Base-by-base conservation (phyloP, 2,888 invertebrate species). In the Glyphotaelius pellucidus region DNA sequence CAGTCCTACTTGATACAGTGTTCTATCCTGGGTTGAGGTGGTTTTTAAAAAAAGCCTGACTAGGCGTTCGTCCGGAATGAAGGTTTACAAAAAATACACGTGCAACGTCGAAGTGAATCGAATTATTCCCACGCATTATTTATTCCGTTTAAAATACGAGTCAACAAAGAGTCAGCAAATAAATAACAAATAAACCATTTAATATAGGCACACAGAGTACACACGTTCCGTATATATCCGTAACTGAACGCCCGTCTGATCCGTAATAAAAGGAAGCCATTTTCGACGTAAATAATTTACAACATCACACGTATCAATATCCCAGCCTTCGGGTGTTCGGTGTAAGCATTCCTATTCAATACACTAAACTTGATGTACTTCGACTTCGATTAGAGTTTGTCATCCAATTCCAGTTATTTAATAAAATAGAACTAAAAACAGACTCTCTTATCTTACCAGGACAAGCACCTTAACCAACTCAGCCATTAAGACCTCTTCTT, bases 211-310 rank as follows among this genome's bases (percentile, higher is more conserved):
- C 5, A 42, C 42, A 11, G 42, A 14, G 47, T 47, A 47, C 67
- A 67, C 67, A 67, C 67, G 25, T 67, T 25, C 67, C 25, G 9
- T 25, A n/a, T 25, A 67, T 67, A 67, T 67, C 67, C n/a, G 25
- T n/a, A 67, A 67, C 67, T n/a, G 67, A 67, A 67, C n/a, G 67
- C 67, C 25, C 25, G 90, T 90, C 90, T 90, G 90, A 90, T n/a
- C 90, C 84, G 31, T 52, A 80, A 90, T 90, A 90, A 90, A 90
- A 35, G 25, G 90, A 90, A 90, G 90, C 90, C 90, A 31, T 84
- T 90, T 90, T 90, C 84, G 47, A 84, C 84, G 90, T 84, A 83
- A 90, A 90, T 90, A 90, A 90, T 83, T 90, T n/a, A 84, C 38
- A 90, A 52, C 90, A 84, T 81, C 47, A 83, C 80, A 81, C 90